Base-by-base conservation (phyloP, 1,140 invertebrate genomes). In the Sesamia nonagrioides region DNA sequence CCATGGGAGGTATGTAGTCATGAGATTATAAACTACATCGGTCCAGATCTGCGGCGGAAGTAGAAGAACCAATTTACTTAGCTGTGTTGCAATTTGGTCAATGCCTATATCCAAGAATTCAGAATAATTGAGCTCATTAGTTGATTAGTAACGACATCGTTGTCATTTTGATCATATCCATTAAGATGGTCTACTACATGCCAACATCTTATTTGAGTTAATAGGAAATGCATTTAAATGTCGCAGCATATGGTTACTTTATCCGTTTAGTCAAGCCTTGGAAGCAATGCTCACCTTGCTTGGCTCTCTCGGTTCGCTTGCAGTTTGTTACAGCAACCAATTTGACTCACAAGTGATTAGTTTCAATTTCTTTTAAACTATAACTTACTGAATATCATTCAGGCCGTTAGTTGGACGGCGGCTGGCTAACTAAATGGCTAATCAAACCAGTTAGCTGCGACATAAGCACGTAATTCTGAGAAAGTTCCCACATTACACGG, bases 131-230 rank as follows among this genome's bases (percentile, higher is more conserved):
- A 50, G 13, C 5, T 50, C 45, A 50, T 50, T n/a, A 15, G 13
- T n/a, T 50, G 45, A 50, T 50, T 50, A 50, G 45, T 2, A 50
- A 50, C 45, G 15, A 50, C 15, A 50, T 50, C 3, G 13, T 50
- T 50, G 45, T 50, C 45, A 35, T 60, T 60, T 60, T 60, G 15
- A 35, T 60, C 1, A 60, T 35, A 15, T 35, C 56, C 13, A 33
- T 35, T 33, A 60, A 35, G 3, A 60, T 11, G 4, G 56, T 58
- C 56, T 11, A 58, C 27, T 33, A 33, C 18, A 35, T 15, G 27
- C 56, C 33, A 27, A 60, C 56, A 60, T 15, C 56, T 35, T 5
- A 60, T 60, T 60, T 60, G 6, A 58, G 54, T 58, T 27, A 33
- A 60, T 60, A 60, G 13, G 56, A 60, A 60, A 33, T 60, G 3